Evolutionary conservation across 2,888 invertebrate species (phyloP), one percentile per base, ranked within the genome.

Genomic region (Mesoligia furuncula): DNA sequence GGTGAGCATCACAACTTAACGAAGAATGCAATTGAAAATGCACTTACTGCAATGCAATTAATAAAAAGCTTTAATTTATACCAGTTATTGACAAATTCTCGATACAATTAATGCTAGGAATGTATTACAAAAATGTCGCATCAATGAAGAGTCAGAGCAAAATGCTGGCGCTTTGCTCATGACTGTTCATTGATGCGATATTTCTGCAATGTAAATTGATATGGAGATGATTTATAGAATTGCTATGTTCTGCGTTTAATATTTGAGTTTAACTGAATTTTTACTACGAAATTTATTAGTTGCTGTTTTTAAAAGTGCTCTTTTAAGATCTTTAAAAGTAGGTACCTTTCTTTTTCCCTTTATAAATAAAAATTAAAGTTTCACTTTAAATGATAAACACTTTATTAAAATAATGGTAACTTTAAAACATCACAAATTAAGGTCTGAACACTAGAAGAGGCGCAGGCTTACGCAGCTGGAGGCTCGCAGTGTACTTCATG

Each of bases 401-500:
- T 86, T 82, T 79, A 83, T 78, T 66, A 36, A 17, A 72, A 71
- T 64, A 57, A 20, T n/a, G 39, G 65, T 48, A 69, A 75, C 20
- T 69, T 75, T 20, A 73, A 51, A 71, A 71, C 31, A 80, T 75
- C 83, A 84, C 70, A 77, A 75, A 73, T 90, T 86, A 96, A 81
- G 94, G 93, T 76, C 94, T 91, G 81, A 95, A 93, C 7, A 95
- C 82, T 42, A 93, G 88, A 9, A 96, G 81, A 0, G 96, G 95
- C 0, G 95, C 94, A 0, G 94, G 94, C 9, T 95, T 93, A 13
- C 92, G 96, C 36, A 97, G 96, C 81, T 97, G 97, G 71, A 98
- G 94, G 74, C 96, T 96, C 0, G 97, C 97, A 0, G 97, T 96
- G 81, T 97, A 97, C 77, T 96, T 97, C 97, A 97, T 97, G 61